Conservation (phyloP, 2,797 vertebrate species). For the Etheostoma perlongum region DNA sequence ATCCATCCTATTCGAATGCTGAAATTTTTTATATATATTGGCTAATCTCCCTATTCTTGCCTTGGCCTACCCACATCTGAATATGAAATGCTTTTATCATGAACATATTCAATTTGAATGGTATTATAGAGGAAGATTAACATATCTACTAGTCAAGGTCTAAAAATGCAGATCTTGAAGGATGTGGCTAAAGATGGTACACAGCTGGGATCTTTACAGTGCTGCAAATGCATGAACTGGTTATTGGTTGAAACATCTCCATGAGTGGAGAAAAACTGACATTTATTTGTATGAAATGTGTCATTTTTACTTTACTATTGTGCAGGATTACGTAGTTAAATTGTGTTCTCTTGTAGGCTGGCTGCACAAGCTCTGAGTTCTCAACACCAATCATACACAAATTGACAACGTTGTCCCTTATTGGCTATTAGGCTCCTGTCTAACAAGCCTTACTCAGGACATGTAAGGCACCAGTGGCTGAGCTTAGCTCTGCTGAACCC, state of each 20-base stretch:
- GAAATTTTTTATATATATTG: too few relatives aligned
- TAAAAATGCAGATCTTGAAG: neutral
- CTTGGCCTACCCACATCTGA: too few relatives aligned
- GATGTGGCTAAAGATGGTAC: neutral
- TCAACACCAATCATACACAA: constrained; percentile 68
- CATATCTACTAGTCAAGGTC: too few relatives aligned
- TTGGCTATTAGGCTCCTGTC: constrained; percentile 63
- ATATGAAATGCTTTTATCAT: too few relatives aligned
- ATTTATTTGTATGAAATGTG: constrained; percentile 37
- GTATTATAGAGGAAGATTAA: too few relatives aligned
- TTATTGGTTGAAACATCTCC: neutral
- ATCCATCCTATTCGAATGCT: too few relatives aligned
- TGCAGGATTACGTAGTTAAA: constrained; percentile 11
- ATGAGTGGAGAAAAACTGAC: neutral
- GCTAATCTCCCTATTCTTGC: too few relatives aligned
- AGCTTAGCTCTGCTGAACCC: constrained; percentile 54
- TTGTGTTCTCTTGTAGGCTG: constrained; percentile 13
- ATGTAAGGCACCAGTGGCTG: constrained; percentile 55
- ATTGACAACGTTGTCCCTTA: constrained; percentile 71
- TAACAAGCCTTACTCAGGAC: constrained; percentile 64
- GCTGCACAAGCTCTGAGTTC: constrained; percentile 42
- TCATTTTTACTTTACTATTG: constrained; percentile 21
- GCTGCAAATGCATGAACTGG: neutral
- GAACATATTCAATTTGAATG: too few relatives aligned
- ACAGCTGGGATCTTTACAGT: neutral